These are phyloP conservation scores for Cepaea hortensis DNA, from an alignment of 2,888 invertebrate genomes.

Conservation along the genomic window DNA sequence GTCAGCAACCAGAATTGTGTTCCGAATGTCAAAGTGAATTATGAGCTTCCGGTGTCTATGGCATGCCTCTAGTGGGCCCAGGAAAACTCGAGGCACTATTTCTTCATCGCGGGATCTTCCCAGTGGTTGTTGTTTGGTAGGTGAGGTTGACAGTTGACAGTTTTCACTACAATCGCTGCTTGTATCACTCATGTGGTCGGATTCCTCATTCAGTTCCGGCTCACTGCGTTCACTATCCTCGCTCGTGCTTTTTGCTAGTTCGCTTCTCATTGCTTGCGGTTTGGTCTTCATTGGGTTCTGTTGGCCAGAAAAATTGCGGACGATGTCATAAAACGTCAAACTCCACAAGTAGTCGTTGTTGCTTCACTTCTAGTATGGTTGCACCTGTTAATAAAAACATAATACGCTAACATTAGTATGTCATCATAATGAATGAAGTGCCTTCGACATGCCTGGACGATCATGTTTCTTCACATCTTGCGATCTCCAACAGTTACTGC, in stretches of 20 bases:
- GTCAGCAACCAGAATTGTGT: slow-evolving; percentile 75
- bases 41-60: slow-evolving; percentile 69
- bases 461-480: too few species aligned
- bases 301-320: not conserved
- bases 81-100: slow-evolving; percentile 7
- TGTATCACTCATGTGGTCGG: not conserved
- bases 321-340: not conserved
- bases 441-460: too few species aligned
- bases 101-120: not conserved
- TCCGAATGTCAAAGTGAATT: slow-evolving; percentile 75
- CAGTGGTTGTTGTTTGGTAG: not conserved
- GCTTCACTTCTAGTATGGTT: not conserved
- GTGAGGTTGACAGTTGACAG: not conserved
- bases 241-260: not conserved
- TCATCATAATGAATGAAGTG: too few species aligned
- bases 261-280: not conserved
- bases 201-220: too few species aligned
- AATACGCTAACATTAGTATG: too few species aligned
- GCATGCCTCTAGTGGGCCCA: not conserved
- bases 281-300: slow-evolving; percentile 11
- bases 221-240: not conserved
- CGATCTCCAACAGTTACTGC: too few species aligned
- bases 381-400: too few species aligned
- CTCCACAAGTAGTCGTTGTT: not conserved
- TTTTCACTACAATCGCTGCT: not conserved